phyloP scores from a whole-genome alignment of 2,888 invertebrate genomes.

The Leptopilina syphax region DNA sequence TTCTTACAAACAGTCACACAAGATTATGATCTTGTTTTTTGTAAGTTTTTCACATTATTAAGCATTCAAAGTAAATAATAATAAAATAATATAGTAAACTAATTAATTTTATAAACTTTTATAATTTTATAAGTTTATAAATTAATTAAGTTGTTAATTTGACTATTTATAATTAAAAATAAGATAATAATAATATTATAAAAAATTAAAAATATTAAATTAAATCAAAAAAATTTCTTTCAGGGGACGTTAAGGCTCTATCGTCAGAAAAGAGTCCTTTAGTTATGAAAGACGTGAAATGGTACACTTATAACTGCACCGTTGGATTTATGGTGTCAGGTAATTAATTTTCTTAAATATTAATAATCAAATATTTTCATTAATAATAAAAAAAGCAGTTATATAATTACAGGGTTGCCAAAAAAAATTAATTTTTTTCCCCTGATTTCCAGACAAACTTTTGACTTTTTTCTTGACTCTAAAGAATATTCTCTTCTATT shows the following conservation, averaged over 20 bases:
- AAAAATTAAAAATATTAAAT: neutral
- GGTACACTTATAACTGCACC: constrained; percentile 92
- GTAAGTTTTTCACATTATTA: constrained; percentile 79
- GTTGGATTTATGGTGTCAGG: constrained; percentile 93
- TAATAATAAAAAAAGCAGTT: neutral
- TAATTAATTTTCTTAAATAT: constrained; percentile 70
- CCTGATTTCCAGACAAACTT: too few species aligned
- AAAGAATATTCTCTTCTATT: too few species aligned
- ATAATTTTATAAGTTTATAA: too few species aligned
- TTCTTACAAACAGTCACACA: constrained; percentile 93
- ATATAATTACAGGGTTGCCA: too few species aligned
- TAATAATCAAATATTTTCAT: constrained; percentile 1
- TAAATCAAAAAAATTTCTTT: constrained; percentile 59
- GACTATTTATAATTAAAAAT: too few species aligned
- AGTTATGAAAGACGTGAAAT: constrained; percentile 94
- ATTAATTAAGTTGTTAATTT: too few species aligned
- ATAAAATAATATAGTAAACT: neutral
- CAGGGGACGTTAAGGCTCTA: constrained; percentile 93
- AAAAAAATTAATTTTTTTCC: too few species aligned
- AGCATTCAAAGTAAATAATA: neutral
- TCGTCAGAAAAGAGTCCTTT: constrained; percentile 92
- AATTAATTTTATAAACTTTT: too few species aligned
- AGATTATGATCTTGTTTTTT: constrained; percentile 92
- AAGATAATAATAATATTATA: too few species aligned
- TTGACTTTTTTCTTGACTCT: too few species aligned